Base-by-base conservation (phyloP, 2,888 invertebrate genomes). In the Trichogramma evanescens region DNA sequence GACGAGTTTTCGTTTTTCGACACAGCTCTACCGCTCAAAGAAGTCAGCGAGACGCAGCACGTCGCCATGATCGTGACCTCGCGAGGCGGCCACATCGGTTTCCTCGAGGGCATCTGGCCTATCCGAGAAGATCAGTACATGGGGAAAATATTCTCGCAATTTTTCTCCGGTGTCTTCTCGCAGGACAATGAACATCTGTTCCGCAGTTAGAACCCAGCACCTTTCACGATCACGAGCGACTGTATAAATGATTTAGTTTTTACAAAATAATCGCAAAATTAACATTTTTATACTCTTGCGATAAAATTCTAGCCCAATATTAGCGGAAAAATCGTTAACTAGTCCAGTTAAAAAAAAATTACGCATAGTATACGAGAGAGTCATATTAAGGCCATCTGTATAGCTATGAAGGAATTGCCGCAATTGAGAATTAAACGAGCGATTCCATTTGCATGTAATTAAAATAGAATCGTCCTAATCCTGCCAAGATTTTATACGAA, bases 81-180 rank as follows among this genome's bases (percentile, higher is more conserved):
- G 10, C 84, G 89, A 65, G 91, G 91, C 42, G 90, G 90, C 0
- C 91, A 91, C 77, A 89, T 90, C 72, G 90, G 89, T 13, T 90
- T 89, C 77, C 81, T 91, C 72, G 89, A 91, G 76, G 89, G 89
- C 55, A 78, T 87, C 79, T 86, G 87, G 86, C 88, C 88, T 44
- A 78, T 79, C 5, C 79, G 79, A 10, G 80, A 80, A 50, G 82
- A 83, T 64, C 85, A 86, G 68, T 85, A 84, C 65, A 84, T 85
- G 80, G 81, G 79, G 66, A 82, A 80, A 64, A 73, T 87, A 38
- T 86, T 87, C 66, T 76, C 76, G 6, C 86, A 88, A 77, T 89
- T 83, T 78, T 88, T 88, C 73, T 76, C 75, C 39, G 86, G 84
- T 66, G 80, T 87, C 70, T 83, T 85, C 69, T 79, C 66, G 44